A percentile compares a stretch with the other conserved stretches of the same genome.
Evolutionary conservation across 2,113 vertebrate species (phyloP).

Genomic region (Carassius carassius): DNA sequence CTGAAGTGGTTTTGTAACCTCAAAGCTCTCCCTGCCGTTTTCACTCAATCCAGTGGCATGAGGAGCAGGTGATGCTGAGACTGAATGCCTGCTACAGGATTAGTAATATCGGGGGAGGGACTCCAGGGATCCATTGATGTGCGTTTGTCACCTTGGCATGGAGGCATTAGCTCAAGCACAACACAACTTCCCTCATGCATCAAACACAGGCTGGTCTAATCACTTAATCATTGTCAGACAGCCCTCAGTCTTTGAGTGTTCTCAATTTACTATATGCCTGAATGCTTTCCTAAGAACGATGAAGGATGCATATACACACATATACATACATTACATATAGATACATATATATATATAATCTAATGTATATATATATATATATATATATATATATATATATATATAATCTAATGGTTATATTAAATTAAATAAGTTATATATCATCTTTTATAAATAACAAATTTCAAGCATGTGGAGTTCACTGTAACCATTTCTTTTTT

Average conservation of each 20-base stretch:
- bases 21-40: background rate
- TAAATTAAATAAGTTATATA: too few relatives aligned
- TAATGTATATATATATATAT: background rate
- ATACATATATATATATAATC: background rate
- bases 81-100: conserved; percentile 43
- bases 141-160: conserved; percentile 47
- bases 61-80: conserved; percentile 15
- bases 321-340: background rate
- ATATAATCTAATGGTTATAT: background rate
- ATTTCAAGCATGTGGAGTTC: background rate
- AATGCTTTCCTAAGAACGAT: background rate
- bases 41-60: background rate
- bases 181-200: conserved; percentile 14
- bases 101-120: conserved; percentile 18
- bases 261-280: background rate
- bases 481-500: background rate
- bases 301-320: background rate
- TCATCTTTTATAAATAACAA: too few relatives aligned
- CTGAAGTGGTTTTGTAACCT: conserved; percentile 25
- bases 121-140: conserved; percentile 42
- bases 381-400: background rate
- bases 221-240: conserved; percentile 3
- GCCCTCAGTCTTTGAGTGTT: background rate
- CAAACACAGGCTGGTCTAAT: background rate
- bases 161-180: conserved; percentile 10